Conservation (phyloP, 2,888 invertebrate species). For the Hyposoter dolosus region DNA sequence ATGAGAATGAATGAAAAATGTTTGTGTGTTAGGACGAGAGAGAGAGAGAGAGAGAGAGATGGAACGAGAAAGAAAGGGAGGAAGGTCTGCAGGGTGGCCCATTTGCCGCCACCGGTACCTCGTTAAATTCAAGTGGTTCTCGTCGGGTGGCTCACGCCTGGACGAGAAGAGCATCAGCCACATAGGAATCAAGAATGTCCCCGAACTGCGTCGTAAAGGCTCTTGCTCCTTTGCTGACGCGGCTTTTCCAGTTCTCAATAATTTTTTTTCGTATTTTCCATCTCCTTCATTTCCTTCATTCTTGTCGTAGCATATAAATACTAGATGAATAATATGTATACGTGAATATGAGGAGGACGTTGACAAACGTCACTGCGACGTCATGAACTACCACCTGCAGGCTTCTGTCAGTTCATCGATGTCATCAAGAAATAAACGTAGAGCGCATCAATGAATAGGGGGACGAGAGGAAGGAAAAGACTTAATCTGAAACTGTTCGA, state of each 20-base stretch:
- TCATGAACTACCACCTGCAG: constrained; percentile 64
- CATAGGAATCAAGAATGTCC: constrained; percentile 82
- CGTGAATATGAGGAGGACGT: not conserved
- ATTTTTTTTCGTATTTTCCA: constrained; percentile 45
- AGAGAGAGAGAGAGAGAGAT: constrained; percentile 38
- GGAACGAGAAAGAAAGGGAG: constrained; percentile 39
- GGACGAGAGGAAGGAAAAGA: constrained; percentile 68
- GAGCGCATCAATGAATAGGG: constrained; percentile 41
- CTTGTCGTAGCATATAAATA: constrained; percentile 57
- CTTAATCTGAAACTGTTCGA: constrained; percentile 74
- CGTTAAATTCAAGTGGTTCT: constrained; percentile 81
- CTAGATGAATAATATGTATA: not conserved
- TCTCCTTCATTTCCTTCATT: constrained; percentile 45
- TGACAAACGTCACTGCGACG: constrained; percentile 55
- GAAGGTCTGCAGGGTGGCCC: constrained; percentile 76
- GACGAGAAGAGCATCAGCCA: constrained; percentile 56
- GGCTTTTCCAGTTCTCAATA: constrained; percentile 61
- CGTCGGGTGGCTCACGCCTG: constrained; percentile 75
- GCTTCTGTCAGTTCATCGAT: constrained; percentile 64
- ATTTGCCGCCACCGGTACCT: constrained; percentile 76
- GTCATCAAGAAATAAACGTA: constrained; percentile 50
- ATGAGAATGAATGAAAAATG: constrained; percentile 1
- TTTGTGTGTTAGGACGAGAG: not conserved
- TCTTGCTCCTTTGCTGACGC: constrained; percentile 61
- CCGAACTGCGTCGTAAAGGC: constrained; percentile 81